Evolutionary conservation across 2,113 vertebrate species (phyloP).

Genomic region (Aphelocoma coerulescens): DNA sequence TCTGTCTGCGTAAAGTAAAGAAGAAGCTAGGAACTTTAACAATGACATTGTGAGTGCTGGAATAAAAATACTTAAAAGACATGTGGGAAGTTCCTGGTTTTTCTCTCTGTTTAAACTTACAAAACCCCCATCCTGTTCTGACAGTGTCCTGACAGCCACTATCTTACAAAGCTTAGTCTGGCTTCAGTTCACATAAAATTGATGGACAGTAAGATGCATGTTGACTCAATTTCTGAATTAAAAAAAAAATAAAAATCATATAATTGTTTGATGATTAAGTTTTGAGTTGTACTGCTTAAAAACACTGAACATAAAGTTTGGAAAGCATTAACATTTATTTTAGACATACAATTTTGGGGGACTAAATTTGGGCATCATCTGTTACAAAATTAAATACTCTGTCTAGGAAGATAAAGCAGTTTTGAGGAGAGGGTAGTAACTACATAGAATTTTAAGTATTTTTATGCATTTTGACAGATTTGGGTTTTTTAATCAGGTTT

Average conservation of each 20-base stretch:
- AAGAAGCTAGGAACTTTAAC: not conserved
- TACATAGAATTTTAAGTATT: not conserved
- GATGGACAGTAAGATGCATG: not conserved
- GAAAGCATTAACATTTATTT: not conserved
- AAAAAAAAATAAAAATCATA: rapidly evolving
- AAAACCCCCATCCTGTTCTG: not conserved
- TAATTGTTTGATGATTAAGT: not conserved
- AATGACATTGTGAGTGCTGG: not conserved
- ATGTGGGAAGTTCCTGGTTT: not conserved
- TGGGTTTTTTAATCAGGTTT: not conserved
- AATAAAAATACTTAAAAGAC: not conserved
- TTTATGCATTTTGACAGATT: not conserved
- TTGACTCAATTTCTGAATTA: not conserved
- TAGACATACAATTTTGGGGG: not conserved
- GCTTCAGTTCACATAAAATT: not conserved
- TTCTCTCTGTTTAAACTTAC: not conserved
- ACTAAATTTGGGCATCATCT: not conserved
- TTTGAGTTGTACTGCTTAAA: not conserved
- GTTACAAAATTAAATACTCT: not conserved
- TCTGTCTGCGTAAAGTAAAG: not conserved
- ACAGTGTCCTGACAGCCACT: not conserved
- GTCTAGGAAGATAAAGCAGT: not conserved
- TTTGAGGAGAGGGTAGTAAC: not conserved
- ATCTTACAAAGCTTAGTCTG: not conserved
- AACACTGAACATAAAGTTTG: not conserved